Base-by-base conservation (phyloP, 2,888 invertebrate genomes). In the Himalopsyche japonica region DNA sequence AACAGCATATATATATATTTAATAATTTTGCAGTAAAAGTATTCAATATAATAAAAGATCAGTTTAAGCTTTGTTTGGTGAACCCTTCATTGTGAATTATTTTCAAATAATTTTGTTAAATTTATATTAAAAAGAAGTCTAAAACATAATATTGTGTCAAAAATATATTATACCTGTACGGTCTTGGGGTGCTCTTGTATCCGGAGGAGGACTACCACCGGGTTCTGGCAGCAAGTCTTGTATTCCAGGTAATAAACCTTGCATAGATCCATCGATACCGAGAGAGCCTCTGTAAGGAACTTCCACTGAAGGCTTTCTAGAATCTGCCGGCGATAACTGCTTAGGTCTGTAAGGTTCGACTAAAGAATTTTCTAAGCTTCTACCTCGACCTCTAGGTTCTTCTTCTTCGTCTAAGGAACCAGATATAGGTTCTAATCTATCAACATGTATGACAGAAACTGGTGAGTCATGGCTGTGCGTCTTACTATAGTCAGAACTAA, bases 271-370 rank as follows among this genome's bases (percentile, higher is more conserved):
- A 91, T 91, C 30, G 92, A 92, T 80, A 91, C 91, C 86, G 92
- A 80, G 93, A 8, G 93, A 91, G 32, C 91, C 90, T 87, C 88
- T 87, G 79, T 87, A 88, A 1, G 84, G 80, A 43, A 87, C 86
- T 32, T 87, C 87, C 70, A 88, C 85, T 4, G 88, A 87, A 4
- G 86, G 86, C 81, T 88, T 87, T 80, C 86, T 87, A 1, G 86
- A 85, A 80, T 88, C 83, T 24, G 49, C 81, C 18, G 87, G 87
- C n/a, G 87, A 86, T 32, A 89, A 89, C 30, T 89, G 87, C 32
- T 90, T 88, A n/a, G 91, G 91, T 87, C 91, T 90, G 88, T 92
- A 93, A 3, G 93, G 92, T 88, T 93, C 93, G 64, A 93, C 92
- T 80, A 93, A 90, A 76, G 93, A 93, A 86, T 92, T 92, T 87